Evolutionary conservation across 2,113 vertebrate genomes (phyloP), one percentile per base, ranked within the genome.

Genomic region (Takifugu flavidus): DNA sequence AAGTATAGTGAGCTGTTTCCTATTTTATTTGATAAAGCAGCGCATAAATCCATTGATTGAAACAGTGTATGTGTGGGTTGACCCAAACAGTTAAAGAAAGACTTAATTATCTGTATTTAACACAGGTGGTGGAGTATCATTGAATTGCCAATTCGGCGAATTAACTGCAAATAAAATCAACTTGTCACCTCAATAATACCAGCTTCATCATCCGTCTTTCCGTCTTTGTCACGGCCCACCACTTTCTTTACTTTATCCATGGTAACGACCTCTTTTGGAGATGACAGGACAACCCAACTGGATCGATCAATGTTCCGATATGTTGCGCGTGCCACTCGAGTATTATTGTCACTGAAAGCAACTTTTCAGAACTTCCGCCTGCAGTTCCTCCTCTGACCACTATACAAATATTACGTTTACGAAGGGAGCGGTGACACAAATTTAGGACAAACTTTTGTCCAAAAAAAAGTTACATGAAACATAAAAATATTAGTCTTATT

Each of bases 191-290:
- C 73, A 67, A 96, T 56, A 3, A 91, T 86, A 26, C 90, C 72
- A 15, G n/a, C 72, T 0, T 86, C 87, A 43, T 6, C 13, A 5
- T 47, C 45, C 45, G 20, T 60, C 15, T 28, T 60, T 0, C 83
- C 8, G 0, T 67, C 89, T 61, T 98, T 94, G 57, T 89, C 89
- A 1, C 94, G 93, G 57, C 92, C 91, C 66, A 98, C 78, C 70
- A 95, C 94, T 80, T 88, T 89, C 91, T 95, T 96, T 46, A 98
- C 74, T 71, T 96, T 95, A 75, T 96, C 95, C 94, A 95, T 95
- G 0, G 20, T 20, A 13, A 3, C 1, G 1, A 4, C 2, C 54
- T 39, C 39, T 0, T 6, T 2, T 13, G 31, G 26, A 49, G 20
- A 49, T 49, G n/a, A 34, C 4, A 34, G 20, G 3, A 7, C 5